A percentile compares a stretch with the other conserved stretches of the same genome.
Evolutionary conservation across 1,140 invertebrate species (phyloP).

Genomic region (Zelostemma sp.): DNA sequence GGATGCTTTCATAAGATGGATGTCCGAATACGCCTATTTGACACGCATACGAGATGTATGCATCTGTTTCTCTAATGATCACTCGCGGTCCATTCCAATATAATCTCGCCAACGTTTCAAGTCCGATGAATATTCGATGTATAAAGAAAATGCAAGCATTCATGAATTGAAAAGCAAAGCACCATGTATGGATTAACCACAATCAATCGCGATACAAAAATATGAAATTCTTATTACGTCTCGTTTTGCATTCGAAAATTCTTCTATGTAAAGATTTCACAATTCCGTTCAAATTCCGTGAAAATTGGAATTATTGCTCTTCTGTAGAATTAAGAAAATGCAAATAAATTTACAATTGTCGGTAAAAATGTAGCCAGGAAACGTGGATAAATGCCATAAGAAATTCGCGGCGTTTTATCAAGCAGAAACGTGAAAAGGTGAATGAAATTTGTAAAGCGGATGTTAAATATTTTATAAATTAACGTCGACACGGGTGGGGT

Average conservation of each 20-base stretch:
- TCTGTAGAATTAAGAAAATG: no score
- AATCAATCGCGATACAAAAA: no score
- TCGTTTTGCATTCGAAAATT: no score
- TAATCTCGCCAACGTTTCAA: conserved; percentile 5
- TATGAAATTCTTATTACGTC: no score
- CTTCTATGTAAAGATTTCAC: not conserved
- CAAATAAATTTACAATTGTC: not conserved
- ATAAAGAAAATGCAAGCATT: no score
- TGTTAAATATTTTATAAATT: not conserved
- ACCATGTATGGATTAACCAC: no score
- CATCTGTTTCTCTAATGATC: conserved; percentile 36
- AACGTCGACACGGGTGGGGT: not conserved
- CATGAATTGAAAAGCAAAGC: no score
- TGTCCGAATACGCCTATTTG: conserved; percentile 35
- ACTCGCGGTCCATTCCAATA: conserved; percentile 24
- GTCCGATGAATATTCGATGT: not conserved
- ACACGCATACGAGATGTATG: conserved; percentile 37
- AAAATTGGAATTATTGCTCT: no score
- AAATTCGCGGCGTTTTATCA: no score
- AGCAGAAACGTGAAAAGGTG: no score
- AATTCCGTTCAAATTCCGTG: no score
- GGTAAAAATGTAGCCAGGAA: not conserved
- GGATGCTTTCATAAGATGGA: conserved; percentile 40
- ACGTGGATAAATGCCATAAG: no score
- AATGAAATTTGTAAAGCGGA: not conserved